Evolutionary conservation across 1,140 invertebrate species (phyloP).

Genomic region (Choristoneura fumiferana): DNA sequence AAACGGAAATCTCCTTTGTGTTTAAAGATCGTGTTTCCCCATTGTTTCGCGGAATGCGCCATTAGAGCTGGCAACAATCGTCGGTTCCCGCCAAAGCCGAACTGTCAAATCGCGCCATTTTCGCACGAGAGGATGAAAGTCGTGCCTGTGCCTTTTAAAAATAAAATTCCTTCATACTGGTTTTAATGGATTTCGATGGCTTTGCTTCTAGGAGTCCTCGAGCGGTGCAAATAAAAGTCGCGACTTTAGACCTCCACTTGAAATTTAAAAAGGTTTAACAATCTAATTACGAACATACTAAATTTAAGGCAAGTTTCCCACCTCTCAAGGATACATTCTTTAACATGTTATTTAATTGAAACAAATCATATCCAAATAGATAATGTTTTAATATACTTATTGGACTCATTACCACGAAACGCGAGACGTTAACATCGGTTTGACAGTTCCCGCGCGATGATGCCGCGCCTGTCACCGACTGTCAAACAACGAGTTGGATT

Average conservation of each 20-base stretch:
- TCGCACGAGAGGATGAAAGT: constrained; percentile 52
- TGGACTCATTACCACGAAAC: not conserved
- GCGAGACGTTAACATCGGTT: constrained; percentile 6
- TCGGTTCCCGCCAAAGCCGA: constrained; percentile 43
- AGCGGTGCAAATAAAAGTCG: constrained; percentile 15
- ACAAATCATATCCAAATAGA: too few relatives aligned
- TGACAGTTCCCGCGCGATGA: not conserved
- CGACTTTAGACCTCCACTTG: constrained; percentile 3
- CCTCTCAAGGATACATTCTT: too few relatives aligned
- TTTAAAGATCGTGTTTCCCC: constrained; percentile 52
- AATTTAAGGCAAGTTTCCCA: too few relatives aligned
- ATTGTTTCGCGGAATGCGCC: constrained; percentile 63
- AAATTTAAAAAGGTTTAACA: constrained; percentile 1
- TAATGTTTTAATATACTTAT: not conserved
- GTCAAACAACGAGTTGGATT: constrained; percentile 47
- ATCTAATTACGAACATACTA: too few relatives aligned
- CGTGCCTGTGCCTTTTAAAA: constrained; percentile 34
- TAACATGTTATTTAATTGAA: too few relatives aligned
- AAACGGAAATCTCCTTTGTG: constrained; percentile 65
- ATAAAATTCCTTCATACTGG: constrained; percentile 16
- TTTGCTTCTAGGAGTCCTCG: constrained; percentile 13
- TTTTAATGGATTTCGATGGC: constrained; percentile 17
- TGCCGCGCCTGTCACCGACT: constrained; percentile 49
- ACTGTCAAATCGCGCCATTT: constrained; percentile 63
- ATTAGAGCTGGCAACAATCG: constrained; percentile 63